Evolutionary conservation across 92 coral and sea anemone species (phyloP).

Genomic region (Parazoanthus swiftii): DNA sequence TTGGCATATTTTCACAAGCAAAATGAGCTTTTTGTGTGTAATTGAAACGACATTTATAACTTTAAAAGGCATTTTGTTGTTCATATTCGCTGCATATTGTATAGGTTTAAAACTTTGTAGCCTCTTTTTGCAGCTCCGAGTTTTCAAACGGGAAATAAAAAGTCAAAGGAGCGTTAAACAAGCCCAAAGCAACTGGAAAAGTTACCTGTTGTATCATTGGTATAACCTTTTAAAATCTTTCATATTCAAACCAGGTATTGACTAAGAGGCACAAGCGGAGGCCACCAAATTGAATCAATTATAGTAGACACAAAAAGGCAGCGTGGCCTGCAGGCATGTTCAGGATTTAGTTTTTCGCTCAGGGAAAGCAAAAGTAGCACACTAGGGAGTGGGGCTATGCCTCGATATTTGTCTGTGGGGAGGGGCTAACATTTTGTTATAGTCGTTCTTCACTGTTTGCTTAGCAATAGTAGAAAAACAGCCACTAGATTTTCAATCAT

Average conservation of each 20-base stretch:
- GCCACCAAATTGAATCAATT: neutral
- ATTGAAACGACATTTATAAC: neutral
- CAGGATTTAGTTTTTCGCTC: neutral
- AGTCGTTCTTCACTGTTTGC: neutral
- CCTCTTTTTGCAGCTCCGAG: neutral
- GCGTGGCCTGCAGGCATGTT: neutral
- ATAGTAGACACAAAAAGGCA: no score
- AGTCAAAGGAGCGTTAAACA: neutral
- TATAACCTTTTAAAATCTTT: no score
- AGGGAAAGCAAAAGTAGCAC: neutral
- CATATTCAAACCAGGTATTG: no score
- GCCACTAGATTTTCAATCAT: no score
- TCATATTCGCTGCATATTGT: neutral
- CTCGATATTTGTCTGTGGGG: neutral
- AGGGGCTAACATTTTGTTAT: neutral
- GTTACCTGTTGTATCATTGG: no score
- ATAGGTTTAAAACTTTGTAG: neutral
- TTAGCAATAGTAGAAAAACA: neutral
- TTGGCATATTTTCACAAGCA: neutral
- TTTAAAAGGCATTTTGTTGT: neutral
- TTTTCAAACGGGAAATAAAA: no score
- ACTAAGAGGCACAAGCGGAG: neutral
- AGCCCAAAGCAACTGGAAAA: neutral
- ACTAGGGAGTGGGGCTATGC: neutral
- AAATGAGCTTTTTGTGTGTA: neutral